Conservation (phyloP, 2,888 invertebrate species). For the Drosophila mimica region DNA sequence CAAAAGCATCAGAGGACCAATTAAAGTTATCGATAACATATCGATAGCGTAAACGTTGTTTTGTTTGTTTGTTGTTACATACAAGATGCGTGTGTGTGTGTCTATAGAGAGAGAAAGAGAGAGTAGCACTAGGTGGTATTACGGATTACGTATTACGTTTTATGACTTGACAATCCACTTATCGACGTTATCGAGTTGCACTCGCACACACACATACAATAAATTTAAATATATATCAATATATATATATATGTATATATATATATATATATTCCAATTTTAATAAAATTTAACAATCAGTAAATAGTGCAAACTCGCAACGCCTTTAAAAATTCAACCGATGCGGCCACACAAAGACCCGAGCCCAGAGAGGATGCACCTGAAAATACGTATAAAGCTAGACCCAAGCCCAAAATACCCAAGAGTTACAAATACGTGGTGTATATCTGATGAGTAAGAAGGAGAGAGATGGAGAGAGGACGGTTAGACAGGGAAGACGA, state of each 20-base stretch:
- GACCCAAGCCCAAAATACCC: constrained; percentile 72
- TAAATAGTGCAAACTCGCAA: constrained; percentile 43
- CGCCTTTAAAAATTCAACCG: constrained; percentile 36
- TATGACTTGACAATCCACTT: constrained; percentile 56
- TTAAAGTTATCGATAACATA: constrained; percentile 16
- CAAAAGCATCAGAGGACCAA: constrained; percentile 41
- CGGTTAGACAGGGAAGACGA: constrained; percentile 8
- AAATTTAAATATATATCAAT: not conserved
- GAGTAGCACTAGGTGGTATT: constrained; percentile 38
- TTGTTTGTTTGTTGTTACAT: constrained; percentile 55
- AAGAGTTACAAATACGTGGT: constrained; percentile 55
- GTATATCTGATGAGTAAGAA: constrained; percentile 15
- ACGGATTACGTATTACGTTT: constrained; percentile 32
- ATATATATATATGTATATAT: not conserved
- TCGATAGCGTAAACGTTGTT: constrained; percentile 16
- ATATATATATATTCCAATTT: constrained; percentile 20
- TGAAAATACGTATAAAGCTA: constrained; percentile 76
- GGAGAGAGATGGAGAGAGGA: constrained; percentile 11
- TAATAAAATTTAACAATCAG: constrained; percentile 18
- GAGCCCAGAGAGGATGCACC: constrained; percentile 59
- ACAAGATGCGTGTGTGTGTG: constrained; percentile 64
- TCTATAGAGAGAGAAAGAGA: constrained; percentile 19
- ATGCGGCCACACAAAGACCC: constrained; percentile 42
- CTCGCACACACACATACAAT: constrained; percentile 12
- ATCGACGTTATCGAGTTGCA: constrained; percentile 52